Conservation (phyloP, 2,888 invertebrate species). For the Ochropleura leucogaster region DNA sequence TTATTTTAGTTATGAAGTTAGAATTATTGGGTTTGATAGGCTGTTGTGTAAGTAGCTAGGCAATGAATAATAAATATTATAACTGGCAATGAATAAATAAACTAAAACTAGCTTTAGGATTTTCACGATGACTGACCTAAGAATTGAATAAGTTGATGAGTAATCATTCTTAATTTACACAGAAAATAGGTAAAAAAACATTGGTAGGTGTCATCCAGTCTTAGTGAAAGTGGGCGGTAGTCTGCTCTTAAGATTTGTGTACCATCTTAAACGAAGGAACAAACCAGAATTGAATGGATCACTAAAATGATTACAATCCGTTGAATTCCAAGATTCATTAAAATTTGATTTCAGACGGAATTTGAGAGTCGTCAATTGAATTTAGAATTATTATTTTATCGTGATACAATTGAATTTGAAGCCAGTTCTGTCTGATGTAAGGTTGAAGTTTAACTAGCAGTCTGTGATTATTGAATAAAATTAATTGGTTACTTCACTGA, state of each 20-base stretch:
- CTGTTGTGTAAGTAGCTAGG: not conserved
- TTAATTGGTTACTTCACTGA: not conserved
- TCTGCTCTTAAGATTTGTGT: not conserved
- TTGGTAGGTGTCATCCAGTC: not conserved
- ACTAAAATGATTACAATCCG: not conserved
- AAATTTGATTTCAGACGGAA: not conserved
- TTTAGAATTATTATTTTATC: not conserved
- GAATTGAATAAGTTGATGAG: too few species aligned
- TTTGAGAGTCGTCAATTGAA: not conserved
- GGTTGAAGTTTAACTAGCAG: not conserved
- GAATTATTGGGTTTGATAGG: not conserved
- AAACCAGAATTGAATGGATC: not conserved
- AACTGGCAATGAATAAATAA: not conserved
- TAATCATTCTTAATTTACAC: too few species aligned
- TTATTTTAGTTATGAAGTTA: too few species aligned
- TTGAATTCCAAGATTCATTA: not conserved
- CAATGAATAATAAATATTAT: not conserved
- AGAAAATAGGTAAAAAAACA: not conserved
- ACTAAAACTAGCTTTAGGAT: not conserved
- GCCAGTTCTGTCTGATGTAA: not conserved
- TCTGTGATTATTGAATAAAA: not conserved
- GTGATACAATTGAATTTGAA: not conserved
- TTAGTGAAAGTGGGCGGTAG: not conserved
- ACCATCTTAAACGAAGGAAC: not conserved
- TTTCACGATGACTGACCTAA: not conserved